Percentiles rank a stretch among this genome's conserved stretches.
Conservation (phyloP, 2,888 invertebrate species). For the Sisyra nigra region DNA sequence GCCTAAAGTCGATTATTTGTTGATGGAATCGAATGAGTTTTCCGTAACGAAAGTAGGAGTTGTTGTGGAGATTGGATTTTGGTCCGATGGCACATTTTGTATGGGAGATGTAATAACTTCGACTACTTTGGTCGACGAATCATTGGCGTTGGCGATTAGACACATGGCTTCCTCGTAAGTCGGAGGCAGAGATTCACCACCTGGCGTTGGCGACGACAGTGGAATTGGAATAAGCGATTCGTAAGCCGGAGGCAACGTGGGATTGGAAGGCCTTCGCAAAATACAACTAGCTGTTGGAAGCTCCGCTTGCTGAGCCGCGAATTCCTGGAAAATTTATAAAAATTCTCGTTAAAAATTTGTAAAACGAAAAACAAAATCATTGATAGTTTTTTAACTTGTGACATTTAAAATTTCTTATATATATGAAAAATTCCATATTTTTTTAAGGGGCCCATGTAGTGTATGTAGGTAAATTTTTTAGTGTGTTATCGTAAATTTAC, state of each 20-base stretch:
- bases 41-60: too few species aligned
- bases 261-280: slow-evolving; percentile 37
- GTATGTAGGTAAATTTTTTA: too few species aligned
- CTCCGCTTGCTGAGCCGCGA: slow-evolving; percentile 37
- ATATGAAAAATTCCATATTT: background rate
- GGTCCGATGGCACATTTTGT: too few species aligned
- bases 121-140: slow-evolving; percentile 5
- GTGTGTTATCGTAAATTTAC: background rate
- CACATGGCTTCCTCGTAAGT: slow-evolving; percentile 47
- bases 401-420: background rate
- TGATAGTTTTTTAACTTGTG: background rate
- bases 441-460: background rate
- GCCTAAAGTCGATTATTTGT: too few species aligned
- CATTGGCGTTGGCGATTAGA: slow-evolving; percentile 28
- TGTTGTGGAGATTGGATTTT: too few species aligned
- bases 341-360: background rate
- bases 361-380: background rate
- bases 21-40: too few species aligned
- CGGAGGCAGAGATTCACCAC: slow-evolving; percentile 40
- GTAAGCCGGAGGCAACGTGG: slow-evolving; percentile 43
- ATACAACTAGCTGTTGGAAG: slow-evolving; percentile 31
- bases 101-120: too few species aligned
- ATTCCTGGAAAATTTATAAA: slow-evolving; percentile 27
- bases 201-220: slow-evolving; percentile 27
- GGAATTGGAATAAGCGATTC: slow-evolving; percentile 31